Base-by-base conservation (phyloP, 2,797 vertebrate genomes). In the Oryzias sinensis region DNA sequence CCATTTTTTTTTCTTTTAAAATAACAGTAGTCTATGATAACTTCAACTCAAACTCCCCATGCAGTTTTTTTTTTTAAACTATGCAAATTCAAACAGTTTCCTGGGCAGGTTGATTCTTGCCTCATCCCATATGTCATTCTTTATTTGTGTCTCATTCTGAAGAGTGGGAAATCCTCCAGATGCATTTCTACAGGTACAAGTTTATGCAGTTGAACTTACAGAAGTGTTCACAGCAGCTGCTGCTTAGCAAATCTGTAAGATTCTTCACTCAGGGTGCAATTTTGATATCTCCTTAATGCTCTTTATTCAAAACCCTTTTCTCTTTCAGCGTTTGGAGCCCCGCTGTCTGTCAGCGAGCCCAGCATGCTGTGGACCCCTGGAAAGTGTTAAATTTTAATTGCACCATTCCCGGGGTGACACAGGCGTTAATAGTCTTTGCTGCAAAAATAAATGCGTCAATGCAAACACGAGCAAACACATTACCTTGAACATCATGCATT, bases 381-480 rank as follows among this genome's bases (percentile, higher is more conserved):
- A 82, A 77, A 80, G 77, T 74, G 73, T 77, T 79, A 80, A 55
- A 76, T 86, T 89, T 82, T 85, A 85, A 90, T 83, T 87, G 83
- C 62, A 1, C 68, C 67, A 72, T 70, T 65, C 71, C 70, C 27
- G 14, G 44, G 72, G 73, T 74, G 79, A 72, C 59, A 67, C 62
- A 62, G 68, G 70, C 65, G 73, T 87, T 82, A 70, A 77, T 53
- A 51, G 71, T 58, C 55, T 74, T 75, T 70, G 47, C 53, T 51
- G 27, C 18, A 75, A 72, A 72, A 76, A 59, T 50, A 70, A 52
- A 0, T 25, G 59, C 58, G 56, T 54, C 17, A 25, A 61, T 74
- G 77, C 51, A 65, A 17, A 44, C 14, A 45, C 11, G 17, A 18
- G 17, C 49, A 56, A 27, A 69, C 25, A 43, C 27, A 47, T 42